Conservation (phyloP, 2,797 vertebrate genomes). For the Mionectes olivaceus region DNA sequence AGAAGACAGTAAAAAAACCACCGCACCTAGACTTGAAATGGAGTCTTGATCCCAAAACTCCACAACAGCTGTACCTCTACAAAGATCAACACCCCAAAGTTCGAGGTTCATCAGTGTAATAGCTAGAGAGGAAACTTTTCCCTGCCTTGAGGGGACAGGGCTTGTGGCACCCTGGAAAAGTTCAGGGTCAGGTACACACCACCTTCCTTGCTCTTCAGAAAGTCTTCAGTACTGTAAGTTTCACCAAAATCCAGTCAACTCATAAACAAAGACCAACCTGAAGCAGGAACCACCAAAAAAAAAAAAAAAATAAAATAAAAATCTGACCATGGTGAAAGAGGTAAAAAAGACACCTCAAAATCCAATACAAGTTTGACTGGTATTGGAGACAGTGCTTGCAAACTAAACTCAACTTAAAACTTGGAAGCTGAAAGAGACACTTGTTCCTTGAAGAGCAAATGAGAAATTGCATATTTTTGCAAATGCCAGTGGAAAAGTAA, state of each 20-base stretch:
- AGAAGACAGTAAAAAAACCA: neutral
- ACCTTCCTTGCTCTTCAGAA: neutral
- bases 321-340: neutral
- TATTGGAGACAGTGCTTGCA: neutral
- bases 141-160: neutral
- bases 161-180: neutral
- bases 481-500: neutral
- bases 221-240: neutral
- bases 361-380: neutral
- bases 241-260: neutral
- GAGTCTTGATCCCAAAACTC: neutral
- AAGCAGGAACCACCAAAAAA: neutral
- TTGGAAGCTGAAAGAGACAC: accelerated
- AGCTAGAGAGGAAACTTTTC: neutral
- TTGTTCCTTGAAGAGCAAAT: neutral
- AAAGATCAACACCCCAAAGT: neutral
- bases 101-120: neutral
- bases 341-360: neutral
- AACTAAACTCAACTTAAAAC: neutral
- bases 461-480: neutral
- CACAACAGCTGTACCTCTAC: neutral
- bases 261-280: neutral
- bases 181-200: neutral
- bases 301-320: neutral
- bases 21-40: neutral